Base-by-base conservation (phyloP, 2,888 invertebrate genomes). In the Nipponacmea schrenckii region DNA sequence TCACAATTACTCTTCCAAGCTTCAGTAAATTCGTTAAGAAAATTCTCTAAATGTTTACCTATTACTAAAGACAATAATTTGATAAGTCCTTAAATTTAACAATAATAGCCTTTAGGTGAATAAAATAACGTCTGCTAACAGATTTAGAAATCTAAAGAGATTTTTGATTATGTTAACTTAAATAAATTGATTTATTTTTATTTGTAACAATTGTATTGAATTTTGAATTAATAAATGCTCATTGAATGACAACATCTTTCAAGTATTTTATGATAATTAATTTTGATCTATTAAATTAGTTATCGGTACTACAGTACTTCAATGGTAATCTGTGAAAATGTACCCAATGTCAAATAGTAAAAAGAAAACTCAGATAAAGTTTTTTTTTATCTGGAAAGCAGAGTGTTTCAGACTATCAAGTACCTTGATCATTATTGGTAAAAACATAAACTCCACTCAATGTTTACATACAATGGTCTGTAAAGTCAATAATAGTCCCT, bases 61-160 rank as follows among this genome's bases (percentile, higher is more conserved):
- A 56, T 56, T 56, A 56, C 56, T 56, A 56, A 56, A 56, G 56
- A 24, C 56, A 56, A 56, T 56, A 56, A 56, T 56, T 56, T 56
- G 56, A 56, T 56, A 56, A 56, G 56, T 56, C 56, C 56, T 56
- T 56, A 20, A 56, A 56, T 24, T 56, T 56, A 24, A 56, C 56
- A 56, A 56, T 24, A 56, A 56, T 56, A 56, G 56, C 56, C 56
- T 56, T 20, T 10, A 56, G 56, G 20, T 24, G 50, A 50, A 50
- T 20, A 17, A 50, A 31, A 31, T 31, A 31, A 31, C 31, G 39
- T 39, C 39, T 39, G 39, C 39, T 39, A 39, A 39, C 39, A 39
- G 39, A 39, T 39, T 39, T 39, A 39, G 39, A 39, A 39, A 39
- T 39, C 39, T 39, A 39, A 10, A 39, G 39, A 39, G 39, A 39